Evolutionary conservation across 2,888 invertebrate species (phyloP).

Genomic region (Chrysina gloriosa): DNA sequence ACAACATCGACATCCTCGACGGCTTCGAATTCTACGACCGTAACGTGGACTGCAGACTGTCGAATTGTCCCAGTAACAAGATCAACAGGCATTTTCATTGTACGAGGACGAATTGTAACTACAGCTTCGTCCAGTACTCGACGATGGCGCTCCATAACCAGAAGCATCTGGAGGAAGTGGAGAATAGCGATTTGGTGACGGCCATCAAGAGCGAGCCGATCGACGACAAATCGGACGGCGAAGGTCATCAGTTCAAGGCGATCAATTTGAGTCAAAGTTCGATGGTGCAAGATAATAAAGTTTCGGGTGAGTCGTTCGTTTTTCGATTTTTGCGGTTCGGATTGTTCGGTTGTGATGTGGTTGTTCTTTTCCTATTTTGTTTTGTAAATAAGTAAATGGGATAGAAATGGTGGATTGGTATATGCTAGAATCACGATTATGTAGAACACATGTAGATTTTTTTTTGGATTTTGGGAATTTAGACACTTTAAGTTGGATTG

Average conservation of each 20-base stretch:
- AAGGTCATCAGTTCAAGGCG: conserved; percentile 54
- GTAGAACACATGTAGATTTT: too few species aligned
- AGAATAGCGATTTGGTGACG: conserved; percentile 50
- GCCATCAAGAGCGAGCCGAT: conserved; percentile 54
- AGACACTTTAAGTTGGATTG: too few species aligned
- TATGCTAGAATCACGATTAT: too few species aligned
- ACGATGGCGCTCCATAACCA: conserved; percentile 80
- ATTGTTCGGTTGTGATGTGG: not conserved
- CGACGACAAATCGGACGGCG: conserved; percentile 47
- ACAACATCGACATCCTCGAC: conserved; percentile 82
- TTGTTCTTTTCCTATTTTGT: not conserved
- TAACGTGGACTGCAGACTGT: conserved; percentile 76
- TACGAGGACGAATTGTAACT: conserved; percentile 75
- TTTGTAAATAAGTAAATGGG: not conserved
- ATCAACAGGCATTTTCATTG: conserved; percentile 84
- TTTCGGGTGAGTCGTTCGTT: conserved; percentile 59
- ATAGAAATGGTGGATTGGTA: too few species aligned
- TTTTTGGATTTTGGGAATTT: too few species aligned
- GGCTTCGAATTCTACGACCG: conserved; percentile 88
- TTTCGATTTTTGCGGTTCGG: conserved; percentile 7
- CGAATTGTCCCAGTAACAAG: conserved; percentile 76
- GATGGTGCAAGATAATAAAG: conserved; percentile 55
- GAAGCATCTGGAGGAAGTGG: conserved; percentile 68
- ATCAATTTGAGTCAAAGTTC: conserved; percentile 60
- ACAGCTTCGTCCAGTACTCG: conserved; percentile 79